Base-by-base conservation (phyloP, 2,888 invertebrate species). In the Lottia scabra region DNA sequence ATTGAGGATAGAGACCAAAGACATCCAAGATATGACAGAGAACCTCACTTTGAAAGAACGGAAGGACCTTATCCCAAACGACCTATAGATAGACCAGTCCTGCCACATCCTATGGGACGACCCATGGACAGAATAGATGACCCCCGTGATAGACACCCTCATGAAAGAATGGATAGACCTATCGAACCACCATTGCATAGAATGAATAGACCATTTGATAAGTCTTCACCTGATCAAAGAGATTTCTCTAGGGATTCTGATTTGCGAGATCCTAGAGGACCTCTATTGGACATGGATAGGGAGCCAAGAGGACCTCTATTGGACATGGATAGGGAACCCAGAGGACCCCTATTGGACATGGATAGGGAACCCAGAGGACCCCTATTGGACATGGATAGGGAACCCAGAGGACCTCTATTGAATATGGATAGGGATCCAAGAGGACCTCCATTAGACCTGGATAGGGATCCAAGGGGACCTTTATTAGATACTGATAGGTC, bases 221-320 rank as follows among this genome's bases (percentile, higher is more conserved):
- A n/a, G 19, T 23, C 19, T 56, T 56, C 23, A 23, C 19, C 56
- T 63, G 76, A 76, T 26, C 44, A 38, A 16, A 63, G 66, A 23
- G 63, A 30, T 30, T 63, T 56, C 1, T 63, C 68, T 8, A 48
- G 63, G 26, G 76, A 75, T 26, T 70, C 70, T 66, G 76, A 73
- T 43, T 27, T 63, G 13, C 70, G 76, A 44, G 48, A 44, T n/a
- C 67, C 56, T 15, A 68, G 63, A 63, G 19, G 65, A 8, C 46
- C 44, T 30, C 30, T 62, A 15, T 10, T 46, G 15, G 19, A 44
- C 48, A 26, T 45, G n/a, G 45, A 27, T 45, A 71, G 67, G 44
- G 70, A 65, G 56, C 26, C 63, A 46, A 70, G 70, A 46, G 70
- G 67, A 27, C 67, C 67, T 6, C 64, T 43, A 19, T 19, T 38